Conservation (phyloP, 2,113 vertebrate genomes). For the Seriola aureovittata region DNA sequence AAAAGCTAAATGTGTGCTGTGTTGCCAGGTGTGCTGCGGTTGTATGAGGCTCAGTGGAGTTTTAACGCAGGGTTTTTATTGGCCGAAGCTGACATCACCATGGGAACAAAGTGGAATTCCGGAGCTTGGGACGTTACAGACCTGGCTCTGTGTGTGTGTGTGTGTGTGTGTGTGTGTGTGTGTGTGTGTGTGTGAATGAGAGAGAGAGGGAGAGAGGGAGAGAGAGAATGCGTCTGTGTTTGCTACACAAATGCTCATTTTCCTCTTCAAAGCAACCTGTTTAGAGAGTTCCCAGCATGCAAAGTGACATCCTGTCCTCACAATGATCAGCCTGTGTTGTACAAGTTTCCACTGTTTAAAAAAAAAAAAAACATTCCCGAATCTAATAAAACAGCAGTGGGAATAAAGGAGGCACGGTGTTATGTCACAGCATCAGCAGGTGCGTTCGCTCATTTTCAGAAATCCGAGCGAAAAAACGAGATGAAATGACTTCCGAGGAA, state of each 20-base stretch:
- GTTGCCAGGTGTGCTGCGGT: conserved; percentile 77
- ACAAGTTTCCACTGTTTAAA: conserved; percentile 9
- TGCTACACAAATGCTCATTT: conserved; percentile 2
- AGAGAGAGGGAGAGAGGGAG: background rate
- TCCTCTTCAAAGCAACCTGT: conserved; percentile 26
- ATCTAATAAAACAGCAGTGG: background rate
- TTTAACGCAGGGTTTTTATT: conserved; percentile 74
- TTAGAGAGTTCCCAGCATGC: conserved; percentile 12
- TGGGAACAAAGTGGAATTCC: conserved; percentile 78
- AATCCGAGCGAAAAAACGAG: conserved; percentile 2
- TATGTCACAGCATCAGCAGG: conserved; percentile 16
- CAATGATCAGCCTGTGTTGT: background rate
- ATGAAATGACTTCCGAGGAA: conserved; percentile 38
- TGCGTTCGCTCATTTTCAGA: background rate
- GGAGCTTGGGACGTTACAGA: conserved; percentile 48
- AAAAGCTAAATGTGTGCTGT: conserved; percentile 70
- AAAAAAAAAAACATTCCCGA: conserved; percentile 1
- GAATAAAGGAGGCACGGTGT: background rate
- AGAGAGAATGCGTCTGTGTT: background rate
- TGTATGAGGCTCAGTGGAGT: conserved; percentile 75
- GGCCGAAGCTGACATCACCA: conserved; percentile 73
- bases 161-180: conserved; percentile 13
- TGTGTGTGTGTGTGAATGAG: conserved; percentile 20
- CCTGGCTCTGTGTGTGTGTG: conserved; percentile 16
- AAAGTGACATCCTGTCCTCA: conserved; percentile 31